Evolutionary conservation across 1,140 invertebrate genomes (phyloP), one percentile per base, ranked within the genome.

Genomic region (Bombus sibiricus): DNA sequence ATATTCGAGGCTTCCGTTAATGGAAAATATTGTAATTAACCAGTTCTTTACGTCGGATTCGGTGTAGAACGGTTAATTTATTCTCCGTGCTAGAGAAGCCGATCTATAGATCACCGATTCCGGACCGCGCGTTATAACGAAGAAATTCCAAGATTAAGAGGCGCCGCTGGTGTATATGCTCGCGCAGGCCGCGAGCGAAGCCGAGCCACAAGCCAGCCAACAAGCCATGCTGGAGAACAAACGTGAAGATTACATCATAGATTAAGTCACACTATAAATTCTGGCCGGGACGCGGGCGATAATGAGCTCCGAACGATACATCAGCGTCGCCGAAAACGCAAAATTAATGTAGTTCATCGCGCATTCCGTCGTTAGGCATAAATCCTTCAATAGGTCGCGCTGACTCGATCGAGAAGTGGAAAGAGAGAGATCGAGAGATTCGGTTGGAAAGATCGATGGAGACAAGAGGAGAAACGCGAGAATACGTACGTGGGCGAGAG

Each of bases 231-330:
- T 47, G 4, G 62, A 74, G 83, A 83, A 86, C 83, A 90, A 87
- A 90, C 89, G 86, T 32, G 88, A 57, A 88, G 89, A 90, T 90
- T 90, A 90, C 89, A 88, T 90, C 88, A 90, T 86, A 90, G 89
- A 90, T 90, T 90, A 90, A 90, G 83, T 79, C 81, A 80, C 89
- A 78, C 86, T 88, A 90, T 90, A 90, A 90, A 90, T 90, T 82
- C 81, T 83, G 68, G 32, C 39, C 28, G 25, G 79, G 86, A 88
- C 87, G 64, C 81, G 79, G 76, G 88, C 89, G 89, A 88, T 90
- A 90, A 90, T 90, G 89, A 90, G 89, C 89, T 86, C 41, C 80
- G 79, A 64, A 82, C 89, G 89, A 81, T 84, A 81, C 79, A 88
- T 90, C 86, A 89, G 80, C 88, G 88, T 90, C 86, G 82, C 89